Evolutionary conservation across 2,888 invertebrate species (phyloP), one percentile per base, ranked within the genome.

Genomic region (Tipula helvola): DNA sequence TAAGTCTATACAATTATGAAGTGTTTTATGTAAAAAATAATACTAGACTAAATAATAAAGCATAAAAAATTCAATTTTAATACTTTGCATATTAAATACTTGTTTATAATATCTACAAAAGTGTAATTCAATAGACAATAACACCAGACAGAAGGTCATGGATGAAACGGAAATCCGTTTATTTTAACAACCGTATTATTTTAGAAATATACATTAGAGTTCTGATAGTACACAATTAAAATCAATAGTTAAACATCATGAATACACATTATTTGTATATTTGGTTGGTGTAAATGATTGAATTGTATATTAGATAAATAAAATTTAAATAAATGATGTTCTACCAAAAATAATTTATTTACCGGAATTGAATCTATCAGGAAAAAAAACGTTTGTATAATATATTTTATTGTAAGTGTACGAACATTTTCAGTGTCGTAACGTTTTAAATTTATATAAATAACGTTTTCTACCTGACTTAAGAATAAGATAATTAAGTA

Each of bases 91-190:
- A 71, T 71, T 71, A 71, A 71, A 71, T 28, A 71, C 18, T 28
- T 18, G 18, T 28, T 28, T 71, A 71, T 71, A 28, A 28, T 28
- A 18, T 71, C 18, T 12, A 57, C n/a, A 16, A 71, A 71, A 71
- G 1, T 71, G 71, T 71, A 71, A 71, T 71, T 71, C 71, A 71
- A 71, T 71, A 71, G 41, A 84, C 36, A 84, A 16, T 84, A 84
- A 39, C 7, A 84, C 84, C 39, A 84, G 84, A 84, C 84, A 84
- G 84, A 84, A 84, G 84, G 84, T 84, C 84, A 84, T 84, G 84
- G 84, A 39, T 84, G 41, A 84, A 84, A 84, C 84, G 84, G 84
- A 84, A 84, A 84, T 84, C 84, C 84, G 84, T 39, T 84, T 39
- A 71, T 2, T 28, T 71, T 28, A 71, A 71, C 71, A 71, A 28